These are phyloP conservation scores for Phrynosoma platyrhinos DNA, from an alignment of 2,113 vertebrate species.

Conservation along the genomic window DNA sequence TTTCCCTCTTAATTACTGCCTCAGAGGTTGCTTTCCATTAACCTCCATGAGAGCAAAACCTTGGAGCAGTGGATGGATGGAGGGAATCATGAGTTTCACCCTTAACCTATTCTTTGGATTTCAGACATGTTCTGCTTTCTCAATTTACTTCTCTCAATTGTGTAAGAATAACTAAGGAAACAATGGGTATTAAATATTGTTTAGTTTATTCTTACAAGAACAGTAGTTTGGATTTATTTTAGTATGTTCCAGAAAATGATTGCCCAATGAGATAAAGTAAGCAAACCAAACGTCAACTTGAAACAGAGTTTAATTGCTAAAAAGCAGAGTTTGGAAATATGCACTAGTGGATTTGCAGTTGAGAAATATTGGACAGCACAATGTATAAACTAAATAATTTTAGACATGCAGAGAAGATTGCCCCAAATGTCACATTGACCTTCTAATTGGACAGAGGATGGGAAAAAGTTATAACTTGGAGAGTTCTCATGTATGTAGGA, in stretches of 20 bases:
- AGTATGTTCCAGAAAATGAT: conserved; percentile 69
- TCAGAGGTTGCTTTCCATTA: neutral
- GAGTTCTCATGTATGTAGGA: neutral
- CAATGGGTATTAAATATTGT: conserved; percentile 57
- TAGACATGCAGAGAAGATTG: conserved; percentile 22
- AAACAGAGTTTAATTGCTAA: conserved; percentile 61
- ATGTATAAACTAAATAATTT: conserved; percentile 37
- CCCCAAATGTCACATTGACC: conserved; percentile 26
- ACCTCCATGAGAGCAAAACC: neutral
- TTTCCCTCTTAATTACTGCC: neutral
- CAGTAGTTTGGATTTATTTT: conserved; percentile 72
- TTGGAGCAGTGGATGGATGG: neutral
- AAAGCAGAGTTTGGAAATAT: conserved; percentile 57
- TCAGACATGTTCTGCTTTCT: conserved; percentile 17
- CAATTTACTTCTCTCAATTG: conserved; percentile 24
- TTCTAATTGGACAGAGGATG: conserved; percentile 33
- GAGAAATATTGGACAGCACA: conserved; percentile 55
- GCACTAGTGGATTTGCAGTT: conserved; percentile 49
- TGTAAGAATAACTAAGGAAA: conserved; percentile 49
- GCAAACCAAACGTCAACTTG: conserved; percentile 68
- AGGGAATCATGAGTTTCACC: neutral
- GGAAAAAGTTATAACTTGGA: neutral
- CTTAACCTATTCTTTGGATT: conserved; percentile 39
- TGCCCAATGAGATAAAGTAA: conserved; percentile 73
- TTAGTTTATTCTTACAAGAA: conserved; percentile 67